Evolutionary conservation across 2,888 invertebrate species (phyloP), one percentile per base, ranked within the genome.

Genomic region (Mallateleia sp.): DNA sequence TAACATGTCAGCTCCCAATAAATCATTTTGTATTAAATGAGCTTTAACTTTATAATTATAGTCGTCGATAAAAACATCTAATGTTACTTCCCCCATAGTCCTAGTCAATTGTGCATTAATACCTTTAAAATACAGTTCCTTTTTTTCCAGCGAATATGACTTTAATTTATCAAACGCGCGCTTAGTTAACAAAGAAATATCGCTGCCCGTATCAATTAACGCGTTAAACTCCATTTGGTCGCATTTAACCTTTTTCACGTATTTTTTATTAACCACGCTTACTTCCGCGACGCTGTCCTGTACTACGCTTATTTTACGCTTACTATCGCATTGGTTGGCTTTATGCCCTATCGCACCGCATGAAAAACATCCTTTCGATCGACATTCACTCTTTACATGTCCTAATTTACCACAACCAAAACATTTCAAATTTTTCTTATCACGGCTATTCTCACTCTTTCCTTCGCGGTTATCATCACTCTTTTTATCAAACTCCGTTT

Each of bases 21-120:
- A 54, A 28, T 20, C 54, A 15, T 54, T 15, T 18, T 11, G 25
- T 15, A 54, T 28, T 28, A 54, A 24, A 28, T n/a, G 24, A 2
- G 54, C 28, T 15, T 54, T 54, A 28, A 54, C 28, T 14, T 28
- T 15, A 54, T 54, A 54, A 24, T 54, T n/a, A 54, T 52, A 22
- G 14, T 24, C 22, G 14, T 52, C 50, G 22, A 52, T 52, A 22
- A 52, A 1, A 52, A 52, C n/a, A 45, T 45, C n/a, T n/a, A 45
- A 45, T n/a, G 15, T n/a, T 15, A n/a, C 45, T 45, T 45, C 45
- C n/a, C 45, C 45, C n/a, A 45, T 45, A 45, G 45, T 45, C n/a
- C n/a, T n/a, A 45, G 7, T n/a, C n/a, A 45, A n/a, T 7, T 45
- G n/a, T n/a, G n/a, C 9, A 2, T 3, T 45, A 45, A 45, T 15